Base-by-base conservation (phyloP, 2,113 vertebrate species). In the Thunnus thynnus region DNA sequence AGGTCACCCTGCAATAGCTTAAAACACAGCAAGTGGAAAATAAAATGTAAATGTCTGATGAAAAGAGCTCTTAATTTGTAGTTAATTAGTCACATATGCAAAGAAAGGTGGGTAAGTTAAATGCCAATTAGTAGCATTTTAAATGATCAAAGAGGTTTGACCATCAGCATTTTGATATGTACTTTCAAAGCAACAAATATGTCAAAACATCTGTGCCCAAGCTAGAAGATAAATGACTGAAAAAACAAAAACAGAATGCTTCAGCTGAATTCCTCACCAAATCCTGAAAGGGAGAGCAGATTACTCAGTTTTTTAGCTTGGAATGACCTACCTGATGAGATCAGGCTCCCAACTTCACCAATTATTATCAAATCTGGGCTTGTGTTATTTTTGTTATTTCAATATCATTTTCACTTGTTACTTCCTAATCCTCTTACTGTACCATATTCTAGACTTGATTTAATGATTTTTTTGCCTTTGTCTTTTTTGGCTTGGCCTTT, bases 141-240 rank as follows among this genome's bases (percentile, higher is more conserved):
- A 27, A 65, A 20, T 14, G 12, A 47, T 64, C 41, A 64, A 46
- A 63, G 46, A n/a, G n/a, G 61, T 63, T 62, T 46, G 46, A 63
- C 41, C n/a, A 5, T 20, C 41, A 13, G 61, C 18, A 4, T 17
- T 32, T 64, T 64, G 3, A 47, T 64, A 41, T 13, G 5, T 14
- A 12, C 47, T 64, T 64, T 20, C 20, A 64, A 47, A 22, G 44
- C 41, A 20, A 64, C 62, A 14, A 41, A 7, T 9, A 41, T 41
- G 36, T 41, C 36, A 41, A 41, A 41, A 41, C 36, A 41, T 41
- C 36, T 41, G 36, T 41, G 36, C 36, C 36, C 36, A 9, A 41
- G 36, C 36, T 41, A 41, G 36, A 41, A 10, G 7, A 41, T 41
- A 41, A 22, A 22, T 22, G 22, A 22, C 22, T 22, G 22, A 22